Base-by-base conservation (phyloP, 2,888 invertebrate species). In the Leptopterna dolabrata region DNA sequence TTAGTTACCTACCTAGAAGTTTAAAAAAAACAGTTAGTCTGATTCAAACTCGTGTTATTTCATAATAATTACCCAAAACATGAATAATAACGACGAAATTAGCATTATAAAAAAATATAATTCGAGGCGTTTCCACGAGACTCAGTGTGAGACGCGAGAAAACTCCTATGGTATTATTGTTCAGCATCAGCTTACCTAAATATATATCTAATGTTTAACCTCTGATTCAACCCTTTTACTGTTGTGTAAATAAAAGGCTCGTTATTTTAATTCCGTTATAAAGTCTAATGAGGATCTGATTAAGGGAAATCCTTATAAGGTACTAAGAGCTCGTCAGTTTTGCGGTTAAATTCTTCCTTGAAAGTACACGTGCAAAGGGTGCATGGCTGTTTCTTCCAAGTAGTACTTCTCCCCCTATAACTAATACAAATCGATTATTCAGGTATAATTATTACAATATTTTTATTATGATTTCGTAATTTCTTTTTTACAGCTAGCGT, bases 331-430 rank as follows among this genome's bases (percentile, higher is more conserved):
- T 63, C 63, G 24, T 63, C 24, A 13, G 24, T 63, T 24, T 16
- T 51, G 14, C 0, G 0, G n/a, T 63, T 63, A 24, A 24, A 63
- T 13, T 24, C n/a, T n/a, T 43, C 43, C 6, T 11, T 19, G 16
- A 63, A 63, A 24, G 63, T n/a, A n/a, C n/a, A 63, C 63, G 63
- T 63, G 63, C 63, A 73, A 73, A 73, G 73, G 30, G 73, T 41
- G 41, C 36, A 36, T 73, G n/a, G 73, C 41, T 73, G 36, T 19
- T 73, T 73, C 73, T 73, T 30, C 36, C n/a, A n/a, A n/a, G n/a
- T n/a, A n/a, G n/a, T 73, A 73, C 30, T 36, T 73, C 73, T 73
- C 16, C 36, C 14, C 36, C 73, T 73, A 73, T 73, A 73, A 0
- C 36, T 73, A 73, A 73, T 73, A 73, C n/a, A 63, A 63, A 1